Percentiles rank a stretch among this genome's conserved stretches.
phyloP scores from a whole-genome alignment of 2,113 vertebrate species.

The Alligator sinensis region DNA sequence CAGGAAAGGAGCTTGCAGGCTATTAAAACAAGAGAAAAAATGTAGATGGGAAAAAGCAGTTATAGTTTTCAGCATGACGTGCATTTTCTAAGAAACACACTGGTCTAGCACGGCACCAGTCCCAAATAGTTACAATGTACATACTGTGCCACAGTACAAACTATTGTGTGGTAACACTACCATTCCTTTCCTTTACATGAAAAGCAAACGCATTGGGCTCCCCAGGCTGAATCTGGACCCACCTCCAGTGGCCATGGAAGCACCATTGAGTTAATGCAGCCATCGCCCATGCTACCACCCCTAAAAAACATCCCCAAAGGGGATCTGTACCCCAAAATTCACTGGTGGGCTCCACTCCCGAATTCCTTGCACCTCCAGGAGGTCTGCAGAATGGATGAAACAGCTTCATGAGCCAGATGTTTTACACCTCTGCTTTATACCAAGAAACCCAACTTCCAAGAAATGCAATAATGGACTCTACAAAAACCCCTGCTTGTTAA shows the following conservation, averaged over 20 bases:
- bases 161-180: neutral
- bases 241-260: too few species aligned
- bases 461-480: neutral
- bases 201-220: neutral
- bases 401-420: too few species aligned
- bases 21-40: constrained; percentile 63
- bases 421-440: neutral
- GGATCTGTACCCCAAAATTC: too few species aligned
- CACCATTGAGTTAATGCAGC: too few species aligned
- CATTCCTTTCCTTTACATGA: neutral
- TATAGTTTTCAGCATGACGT: neutral
- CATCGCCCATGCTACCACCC: too few species aligned
- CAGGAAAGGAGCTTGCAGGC: constrained; percentile 83
- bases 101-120: neutral
- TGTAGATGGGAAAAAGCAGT: neutral
- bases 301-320: too few species aligned
- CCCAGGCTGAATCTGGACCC: too few species aligned
- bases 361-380: too few species aligned
- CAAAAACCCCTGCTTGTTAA: neutral
- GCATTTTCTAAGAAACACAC: neutral
- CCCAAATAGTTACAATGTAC: neutral
- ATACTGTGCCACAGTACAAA: neutral
- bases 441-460: neutral
- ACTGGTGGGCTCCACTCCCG: too few species aligned
- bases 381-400: too few species aligned